Base-by-base conservation (phyloP, 2,113 vertebrate genomes). In the Microtus ochrogaster region DNA sequence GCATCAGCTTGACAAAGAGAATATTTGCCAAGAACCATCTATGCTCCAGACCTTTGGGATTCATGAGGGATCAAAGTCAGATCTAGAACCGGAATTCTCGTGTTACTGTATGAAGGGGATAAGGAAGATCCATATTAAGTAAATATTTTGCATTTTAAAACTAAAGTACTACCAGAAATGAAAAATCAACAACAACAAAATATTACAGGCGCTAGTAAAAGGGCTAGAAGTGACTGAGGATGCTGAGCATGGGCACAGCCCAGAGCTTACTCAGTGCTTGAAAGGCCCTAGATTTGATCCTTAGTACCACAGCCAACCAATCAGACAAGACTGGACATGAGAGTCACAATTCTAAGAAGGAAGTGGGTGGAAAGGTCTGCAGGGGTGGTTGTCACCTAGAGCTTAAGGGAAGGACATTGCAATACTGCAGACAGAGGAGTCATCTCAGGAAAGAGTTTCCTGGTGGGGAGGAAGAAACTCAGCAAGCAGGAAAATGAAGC, bases 81-180 rank as follows among this genome's bases (percentile, higher is more conserved):
- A 33, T 16, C 26, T 11, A 33, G 47, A 70, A n/a, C 47, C 33
- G 8, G 63, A n/a, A 7, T 6, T 79, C 21, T 81, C 0, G 12
- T 19, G 33, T 52, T 49, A 84, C 21, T 33, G 21, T 70, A 21
- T 24, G 47, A 33, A 33, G 13, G 28, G 30, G 44, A 92, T 77
- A 65, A 91, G 55, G 13, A 66, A 39, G 61, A 72, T n/a, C 26
- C 4, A 13, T 11, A 36, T 0, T 28, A 77, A 92, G 17, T 58
- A 66, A 39, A 19, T 91, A 44, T 63, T 77, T 82, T 47, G 2
- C 76, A 66, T 77, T 87, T 86, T 89, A 84, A 96, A 91, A 88
- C 76, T 17, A 58, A 90, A 76, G 28, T 86, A 83, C 4, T 85
- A 87, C 28, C 21, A 61, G 79, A 85, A 83, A 49, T 3, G 39